Base-by-base conservation (phyloP, 2,113 vertebrate genomes). In the Sisor rabdophorus region DNA sequence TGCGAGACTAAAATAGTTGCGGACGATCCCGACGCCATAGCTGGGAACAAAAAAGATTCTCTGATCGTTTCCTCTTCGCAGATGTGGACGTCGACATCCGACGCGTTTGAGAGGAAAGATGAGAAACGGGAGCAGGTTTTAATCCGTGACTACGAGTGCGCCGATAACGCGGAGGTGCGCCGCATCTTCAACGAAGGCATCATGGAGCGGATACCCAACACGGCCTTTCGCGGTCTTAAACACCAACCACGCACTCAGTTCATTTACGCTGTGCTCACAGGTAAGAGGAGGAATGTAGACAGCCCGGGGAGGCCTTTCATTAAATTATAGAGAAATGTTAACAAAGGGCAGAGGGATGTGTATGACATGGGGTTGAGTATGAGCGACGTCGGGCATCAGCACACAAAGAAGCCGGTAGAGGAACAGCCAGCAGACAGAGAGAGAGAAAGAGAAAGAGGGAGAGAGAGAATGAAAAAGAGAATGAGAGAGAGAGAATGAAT, bases 1-100 rank as follows among this genome's bases (percentile, higher is more conserved):
- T 98, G 96, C 92, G 95, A 98, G 93, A 96, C 95, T 88, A 95
- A 95, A 93, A 97, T 98, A 80, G 94, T 96, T 92, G 94, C 95
- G 82, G 95, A 97, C 78, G 95, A 97, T 81, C 95, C 93, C 86
- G 94, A 93, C 81, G 91, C 94, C 89, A 92, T 96, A 89, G 91
- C 93, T 52, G 94, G 93, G 90, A 90, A 89, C 88, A 92, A 94
- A 89, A 94, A 94, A 90, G 96, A 96, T 86, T 89, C 93, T 64
- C 89, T 94, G 70, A 91, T 92, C 78, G 88, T 91, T 77, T 91
- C 91, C 36, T 89, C 91, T 68, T 86, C 91, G 69, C 93, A 91
- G 79, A 90, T 95, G 94, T 96, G 94, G 94, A 93, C 95, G 82
- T 89, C 93, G 70, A 70, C 79, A 63, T 89, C 80, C 80, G 84